These are phyloP conservation scores for Physeter macrocephalus DNA, from an alignment of 2,113 vertebrate species.

Conservation along the genomic window DNA sequence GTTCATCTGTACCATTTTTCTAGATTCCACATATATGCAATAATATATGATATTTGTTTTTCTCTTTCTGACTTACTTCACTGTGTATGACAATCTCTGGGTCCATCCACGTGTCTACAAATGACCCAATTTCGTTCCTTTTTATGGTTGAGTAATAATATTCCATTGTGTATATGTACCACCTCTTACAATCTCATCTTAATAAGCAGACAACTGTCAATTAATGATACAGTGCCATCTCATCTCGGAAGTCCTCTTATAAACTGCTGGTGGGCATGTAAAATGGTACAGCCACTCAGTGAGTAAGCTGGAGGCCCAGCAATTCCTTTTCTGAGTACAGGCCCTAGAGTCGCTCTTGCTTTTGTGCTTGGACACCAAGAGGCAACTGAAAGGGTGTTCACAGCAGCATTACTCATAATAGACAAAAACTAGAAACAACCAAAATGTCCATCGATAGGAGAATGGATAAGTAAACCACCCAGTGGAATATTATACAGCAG, in stretches of 20 bases:
- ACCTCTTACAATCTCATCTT: not conserved
- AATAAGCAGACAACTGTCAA: not conserved
- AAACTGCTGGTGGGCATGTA: not conserved
- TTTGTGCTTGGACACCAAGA: not conserved
- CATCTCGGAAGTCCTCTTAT: not conserved
- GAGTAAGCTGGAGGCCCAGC: not conserved
- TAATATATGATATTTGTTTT: too few relatives aligned
- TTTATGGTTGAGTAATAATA: too few relatives aligned
- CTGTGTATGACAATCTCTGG: too few relatives aligned
- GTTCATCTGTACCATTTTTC: too few relatives aligned
- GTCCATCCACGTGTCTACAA: too few relatives aligned
- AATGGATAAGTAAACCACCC: not conserved
- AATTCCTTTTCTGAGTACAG: not conserved
- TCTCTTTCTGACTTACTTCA: too few relatives aligned
- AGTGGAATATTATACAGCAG: not conserved
- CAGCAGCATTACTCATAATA: not conserved
- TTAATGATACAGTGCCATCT: not conserved
- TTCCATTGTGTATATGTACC: too few relatives aligned
- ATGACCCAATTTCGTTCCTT: too few relatives aligned
- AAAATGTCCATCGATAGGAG: not conserved
- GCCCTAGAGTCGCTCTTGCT: not conserved
- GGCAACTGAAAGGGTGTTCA: not conserved
- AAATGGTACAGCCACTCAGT: not conserved
- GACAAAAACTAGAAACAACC: not conserved
- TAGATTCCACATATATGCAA: too few relatives aligned